Evolutionary conservation across 2,797 vertebrate species (phyloP).

Genomic region (Emydoidea blandingii): DNA sequence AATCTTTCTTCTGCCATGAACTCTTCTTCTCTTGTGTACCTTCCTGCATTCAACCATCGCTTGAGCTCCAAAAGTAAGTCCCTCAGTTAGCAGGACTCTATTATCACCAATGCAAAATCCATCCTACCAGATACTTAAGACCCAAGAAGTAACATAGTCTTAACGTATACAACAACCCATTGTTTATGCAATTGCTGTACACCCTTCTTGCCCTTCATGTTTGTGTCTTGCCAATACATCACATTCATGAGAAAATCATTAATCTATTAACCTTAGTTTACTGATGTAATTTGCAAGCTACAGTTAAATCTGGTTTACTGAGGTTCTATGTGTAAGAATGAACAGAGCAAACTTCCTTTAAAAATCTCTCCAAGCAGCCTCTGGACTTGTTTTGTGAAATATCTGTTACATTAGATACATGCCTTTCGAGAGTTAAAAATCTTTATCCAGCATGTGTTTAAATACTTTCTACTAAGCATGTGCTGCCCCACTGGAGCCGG

Average conservation of each 20-base stretch:
- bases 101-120: neutral
- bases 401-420: conserved; percentile 7
- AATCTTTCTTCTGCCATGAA: neutral
- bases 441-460: conserved; percentile 49
- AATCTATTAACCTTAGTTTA: conserved; percentile 68
- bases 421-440: conserved; percentile 20
- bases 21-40: neutral
- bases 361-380: conserved; percentile 46
- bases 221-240: conserved; percentile 52
- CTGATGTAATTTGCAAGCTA: conserved; percentile 63
- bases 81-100: neutral
- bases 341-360: conserved; percentile 30
- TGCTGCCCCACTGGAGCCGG: conserved; percentile 47
- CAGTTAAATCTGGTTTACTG: conserved; percentile 58
- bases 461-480: conserved; percentile 54
- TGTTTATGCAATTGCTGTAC: conserved; percentile 52
- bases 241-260: conserved; percentile 71
- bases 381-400: neutral
- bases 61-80: neutral
- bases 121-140: neutral
- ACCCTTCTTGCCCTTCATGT: conserved; percentile 59
- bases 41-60: neutral
- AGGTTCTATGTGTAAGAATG: conserved; percentile 16
- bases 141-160: conserved; percentile 29
- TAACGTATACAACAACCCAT: neutral